A percentile compares a stretch with the other conserved stretches of the same genome.
These are phyloP conservation scores for Cydia pomonella DNA, from an alignment of 1,140 invertebrate genomes.

Conservation along the genomic window DNA sequence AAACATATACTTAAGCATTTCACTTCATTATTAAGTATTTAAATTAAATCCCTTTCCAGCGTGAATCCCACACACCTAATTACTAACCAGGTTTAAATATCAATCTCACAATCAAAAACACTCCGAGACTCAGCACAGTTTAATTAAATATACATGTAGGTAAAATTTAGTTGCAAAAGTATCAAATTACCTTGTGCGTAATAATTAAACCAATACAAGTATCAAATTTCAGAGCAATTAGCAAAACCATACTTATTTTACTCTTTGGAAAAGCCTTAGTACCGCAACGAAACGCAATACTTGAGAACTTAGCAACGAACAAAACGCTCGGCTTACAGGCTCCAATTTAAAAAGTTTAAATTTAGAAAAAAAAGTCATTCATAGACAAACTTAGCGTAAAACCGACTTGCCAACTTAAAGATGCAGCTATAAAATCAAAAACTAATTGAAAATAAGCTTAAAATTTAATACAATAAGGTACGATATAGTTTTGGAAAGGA, in stretches of 20 bases:
- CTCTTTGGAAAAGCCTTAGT: too few relatives aligned
- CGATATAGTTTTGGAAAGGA: background rate
- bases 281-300: conserved; percentile 44
- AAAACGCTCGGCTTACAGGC: background rate
- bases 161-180: conserved; percentile 9
- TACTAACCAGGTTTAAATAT: background rate
- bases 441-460: background rate
- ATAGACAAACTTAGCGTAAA: conserved; percentile 13
- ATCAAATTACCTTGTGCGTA: background rate
- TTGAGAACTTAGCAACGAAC: conserved; percentile 4
- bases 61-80: background rate
- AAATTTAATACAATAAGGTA: background rate
- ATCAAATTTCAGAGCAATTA: conserved; percentile 50
- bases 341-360: conserved; percentile 30
- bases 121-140: background rate
- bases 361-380: conserved; percentile 23
- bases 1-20: too few relatives aligned
- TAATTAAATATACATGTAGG: conserved; percentile 3
- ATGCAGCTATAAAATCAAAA: background rate
- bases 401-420: background rate
- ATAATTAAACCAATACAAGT: conserved; percentile 39
- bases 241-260: too few relatives aligned
- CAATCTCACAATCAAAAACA: background rate
- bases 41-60: too few relatives aligned
- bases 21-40: too few relatives aligned